These are phyloP conservation scores for Fragum fragum DNA, from an alignment of 2,888 invertebrate genomes.

Conservation along the genomic window DNA sequence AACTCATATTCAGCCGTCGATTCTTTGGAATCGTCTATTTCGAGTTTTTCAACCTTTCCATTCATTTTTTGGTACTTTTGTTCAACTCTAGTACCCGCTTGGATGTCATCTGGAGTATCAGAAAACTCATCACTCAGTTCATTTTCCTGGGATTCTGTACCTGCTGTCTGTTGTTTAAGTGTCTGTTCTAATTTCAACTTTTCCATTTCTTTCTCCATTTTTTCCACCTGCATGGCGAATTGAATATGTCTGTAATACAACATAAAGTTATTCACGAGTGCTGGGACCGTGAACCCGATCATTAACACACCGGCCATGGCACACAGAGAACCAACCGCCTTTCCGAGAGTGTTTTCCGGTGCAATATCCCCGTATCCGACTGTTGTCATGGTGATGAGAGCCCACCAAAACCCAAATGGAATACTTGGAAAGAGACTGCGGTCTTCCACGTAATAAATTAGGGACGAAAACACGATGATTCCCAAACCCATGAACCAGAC, in stretches of 20 bases:
- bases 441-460: conserved; percentile 83
- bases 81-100: not conserved
- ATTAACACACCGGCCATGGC: conserved; percentile 81
- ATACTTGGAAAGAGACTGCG: conserved; percentile 75
- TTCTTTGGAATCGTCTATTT: not conserved
- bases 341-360: conserved; percentile 75
- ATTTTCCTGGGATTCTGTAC: not conserved
- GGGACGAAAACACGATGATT: conserved; percentile 81
- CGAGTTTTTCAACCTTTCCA: conserved; percentile 1
- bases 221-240: conserved; percentile 67
- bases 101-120: not conserved
- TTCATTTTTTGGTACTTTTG: not conserved
- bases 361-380: conserved; percentile 85
- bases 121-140: not conserved
- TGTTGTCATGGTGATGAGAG: conserved; percentile 84
- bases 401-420: conserved; percentile 84
- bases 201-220: conserved; percentile 35
- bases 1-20: not conserved
- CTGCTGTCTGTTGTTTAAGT: not conserved
- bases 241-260: conserved; percentile 81
- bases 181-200: not conserved
- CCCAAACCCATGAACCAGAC: conserved; percentile 81
- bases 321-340: conserved; percentile 80
- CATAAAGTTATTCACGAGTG: conserved; percentile 84
- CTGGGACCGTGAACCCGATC: conserved; percentile 83